Conservation (phyloP, 2,113 vertebrate genomes). For the Ivindomyrus marchei region DNA sequence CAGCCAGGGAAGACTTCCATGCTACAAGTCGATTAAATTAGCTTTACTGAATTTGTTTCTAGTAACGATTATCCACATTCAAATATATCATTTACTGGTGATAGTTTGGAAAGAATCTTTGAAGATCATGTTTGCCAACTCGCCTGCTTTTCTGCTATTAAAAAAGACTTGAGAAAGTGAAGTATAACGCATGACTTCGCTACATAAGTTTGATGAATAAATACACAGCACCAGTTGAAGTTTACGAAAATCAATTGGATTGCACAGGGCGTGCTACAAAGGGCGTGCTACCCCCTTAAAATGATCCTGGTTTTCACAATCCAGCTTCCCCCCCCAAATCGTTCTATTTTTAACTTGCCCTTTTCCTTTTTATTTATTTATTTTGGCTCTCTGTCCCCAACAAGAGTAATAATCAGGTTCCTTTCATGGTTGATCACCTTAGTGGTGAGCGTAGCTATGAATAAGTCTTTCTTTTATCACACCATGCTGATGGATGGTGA, state of each 20-base stretch:
- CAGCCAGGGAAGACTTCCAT: background rate
- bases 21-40: background rate
- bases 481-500: conserved; percentile 3
- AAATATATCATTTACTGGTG: background rate
- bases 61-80: background rate
- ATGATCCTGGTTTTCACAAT: conserved; percentile 33
- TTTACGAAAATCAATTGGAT: background rate
- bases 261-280: conserved; percentile 39
- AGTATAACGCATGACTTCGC: background rate
- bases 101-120: background rate
- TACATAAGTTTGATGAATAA: background rate
- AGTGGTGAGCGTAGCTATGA: conserved; percentile 34
- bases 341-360: conserved; percentile 21
- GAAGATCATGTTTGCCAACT: background rate
- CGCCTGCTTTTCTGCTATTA: background rate
- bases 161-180: background rate
- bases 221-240: background rate
- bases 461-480: conserved; percentile 2
- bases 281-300: conserved; percentile 34
- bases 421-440: conserved; percentile 35
- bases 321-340: conserved; percentile 33
- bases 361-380: conserved; percentile 44
- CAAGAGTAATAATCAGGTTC: conserved; percentile 51
- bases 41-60: background rate
- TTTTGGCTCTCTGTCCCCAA: conserved; percentile 30